These are phyloP conservation scores for Oncorhynchus gorbuscha DNA, from an alignment of 2,113 vertebrate species.

Conservation along the genomic window DNA sequence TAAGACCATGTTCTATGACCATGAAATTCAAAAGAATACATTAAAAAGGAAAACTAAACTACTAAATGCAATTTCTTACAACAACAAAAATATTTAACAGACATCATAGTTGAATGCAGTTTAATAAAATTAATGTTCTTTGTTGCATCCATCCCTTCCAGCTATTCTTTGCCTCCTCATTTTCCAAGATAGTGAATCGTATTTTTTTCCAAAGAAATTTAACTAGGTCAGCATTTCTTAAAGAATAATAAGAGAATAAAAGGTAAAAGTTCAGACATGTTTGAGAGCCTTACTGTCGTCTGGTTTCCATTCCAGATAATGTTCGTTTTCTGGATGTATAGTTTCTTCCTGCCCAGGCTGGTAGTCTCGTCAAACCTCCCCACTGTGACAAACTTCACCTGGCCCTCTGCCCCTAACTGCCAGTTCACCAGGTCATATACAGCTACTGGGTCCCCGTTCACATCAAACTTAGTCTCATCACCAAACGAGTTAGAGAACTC, in stretches of 20 bases:
- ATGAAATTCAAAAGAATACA: too few relatives aligned
- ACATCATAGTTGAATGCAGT: too few relatives aligned
- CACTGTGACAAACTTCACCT: constrained; percentile 63
- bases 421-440: constrained; percentile 78
- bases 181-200: too few relatives aligned
- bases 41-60: too few relatives aligned
- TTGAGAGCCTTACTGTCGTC: constrained; percentile 38
- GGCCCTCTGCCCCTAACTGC: constrained; percentile 59
- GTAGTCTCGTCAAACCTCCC: constrained; percentile 17
- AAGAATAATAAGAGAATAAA: not conserved
- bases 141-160: too few relatives aligned
- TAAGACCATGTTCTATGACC: too few relatives aligned
- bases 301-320: not conserved
- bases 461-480: constrained; percentile 75
- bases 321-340: not conserved
- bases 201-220: not conserved
- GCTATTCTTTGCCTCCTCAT: too few relatives aligned
- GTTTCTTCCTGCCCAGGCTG: not conserved
- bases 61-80: too few relatives aligned
- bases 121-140: too few relatives aligned
- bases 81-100: too few relatives aligned
- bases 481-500: constrained; percentile 63
- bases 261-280: not conserved
- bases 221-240: not conserved
- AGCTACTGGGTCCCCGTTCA: constrained; percentile 74